Conservation (phyloP, 2,113 vertebrate genomes). For the Zosterops borbonicus region DNA sequence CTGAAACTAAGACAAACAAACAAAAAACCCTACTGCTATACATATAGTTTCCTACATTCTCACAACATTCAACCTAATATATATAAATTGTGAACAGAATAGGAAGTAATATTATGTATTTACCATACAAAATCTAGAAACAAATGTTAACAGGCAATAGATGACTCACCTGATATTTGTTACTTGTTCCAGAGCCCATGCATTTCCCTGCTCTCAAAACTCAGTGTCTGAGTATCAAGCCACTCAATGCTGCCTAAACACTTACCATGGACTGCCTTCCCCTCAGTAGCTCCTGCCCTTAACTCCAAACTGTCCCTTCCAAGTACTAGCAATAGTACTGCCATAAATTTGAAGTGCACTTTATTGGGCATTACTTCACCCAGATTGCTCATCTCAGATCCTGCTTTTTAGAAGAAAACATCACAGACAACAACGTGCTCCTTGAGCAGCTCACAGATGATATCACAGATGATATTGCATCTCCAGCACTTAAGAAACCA, state of each 20-base stretch:
- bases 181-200: not conserved
- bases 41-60: not conserved
- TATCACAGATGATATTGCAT: not conserved
- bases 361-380: not conserved
- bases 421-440: not conserved
- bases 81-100: not conserved
- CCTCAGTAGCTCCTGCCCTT: not conserved
- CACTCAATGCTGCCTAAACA: not conserved
- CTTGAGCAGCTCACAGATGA: not conserved
- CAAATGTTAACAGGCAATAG: not conserved
- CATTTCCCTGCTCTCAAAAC: not conserved
- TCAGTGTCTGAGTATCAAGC: not conserved
- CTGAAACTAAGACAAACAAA: not conserved
- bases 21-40: not conserved
- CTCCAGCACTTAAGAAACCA: not conserved
- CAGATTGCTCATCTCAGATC: not conserved
- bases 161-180: not conserved
- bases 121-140: not conserved
- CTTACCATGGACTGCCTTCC: not conserved
- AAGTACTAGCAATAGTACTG: not conserved
- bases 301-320: not conserved
- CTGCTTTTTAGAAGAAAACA: not conserved
- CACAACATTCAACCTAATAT: not conserved
- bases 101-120: not conserved
- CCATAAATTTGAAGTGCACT: not conserved